phyloP scores from a whole-genome alignment of 92 coral and sea anemone species.

The Galaxea fascicularis region DNA sequence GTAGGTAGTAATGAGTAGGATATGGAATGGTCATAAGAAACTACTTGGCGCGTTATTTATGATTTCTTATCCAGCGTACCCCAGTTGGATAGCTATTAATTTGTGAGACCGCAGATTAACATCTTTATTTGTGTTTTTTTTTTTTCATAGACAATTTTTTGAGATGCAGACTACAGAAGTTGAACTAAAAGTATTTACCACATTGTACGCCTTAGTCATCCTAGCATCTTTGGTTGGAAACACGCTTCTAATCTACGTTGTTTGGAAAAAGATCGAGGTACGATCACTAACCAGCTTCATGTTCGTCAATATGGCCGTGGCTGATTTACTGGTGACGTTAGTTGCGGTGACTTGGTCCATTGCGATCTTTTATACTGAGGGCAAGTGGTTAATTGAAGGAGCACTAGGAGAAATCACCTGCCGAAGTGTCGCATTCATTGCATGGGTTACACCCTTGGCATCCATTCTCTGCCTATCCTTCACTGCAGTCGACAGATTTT shows the following conservation, averaged over 20 bases:
- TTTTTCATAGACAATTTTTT: too few species aligned
- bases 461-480: constrained; percentile 62
- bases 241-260: constrained; percentile 59
- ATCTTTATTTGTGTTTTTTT: too few species aligned
- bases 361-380: constrained; percentile 31
- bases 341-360: constrained; percentile 66
- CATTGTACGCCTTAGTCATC: neutral
- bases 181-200: neutral
- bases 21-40: too few species aligned
- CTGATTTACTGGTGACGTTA: constrained; percentile 64
- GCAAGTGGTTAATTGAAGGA: constrained; percentile 51
- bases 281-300: constrained; percentile 62
- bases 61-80: too few species aligned
- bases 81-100: too few species aligned
- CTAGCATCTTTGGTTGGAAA: constrained; percentile 57
- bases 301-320: constrained; percentile 73
- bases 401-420: neutral
- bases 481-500: constrained; percentile 65
- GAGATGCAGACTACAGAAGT: neutral
- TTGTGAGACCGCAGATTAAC: too few species aligned
- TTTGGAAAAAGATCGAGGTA: constrained; percentile 63
- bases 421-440: constrained; percentile 30
- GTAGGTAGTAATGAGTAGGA: too few species aligned
- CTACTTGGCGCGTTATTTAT: too few species aligned
- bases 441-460: constrained; percentile 55